A percentile compares a stretch with the other conserved stretches of the same genome.
These are phyloP conservation scores for Megaceryle torquata DNA, from an alignment of 2,113 vertebrate genomes.

Conservation along the genomic window DNA sequence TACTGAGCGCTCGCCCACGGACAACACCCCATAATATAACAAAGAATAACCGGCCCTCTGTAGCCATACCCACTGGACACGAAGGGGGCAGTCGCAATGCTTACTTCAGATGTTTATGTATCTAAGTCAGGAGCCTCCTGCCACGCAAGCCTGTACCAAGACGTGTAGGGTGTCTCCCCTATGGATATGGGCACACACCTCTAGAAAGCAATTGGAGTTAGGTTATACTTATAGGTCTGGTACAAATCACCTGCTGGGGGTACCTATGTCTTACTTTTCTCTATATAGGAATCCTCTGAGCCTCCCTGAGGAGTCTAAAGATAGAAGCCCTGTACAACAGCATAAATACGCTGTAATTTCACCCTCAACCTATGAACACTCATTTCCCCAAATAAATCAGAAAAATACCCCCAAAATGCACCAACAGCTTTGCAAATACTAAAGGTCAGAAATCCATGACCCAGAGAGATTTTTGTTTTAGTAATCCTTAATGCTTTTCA, in stretches of 20 bases:
- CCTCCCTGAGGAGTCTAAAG: neutral
- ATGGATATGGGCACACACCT: neutral
- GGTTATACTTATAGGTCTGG: neutral
- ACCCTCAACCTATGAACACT: neutral
- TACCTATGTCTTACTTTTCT: neutral
- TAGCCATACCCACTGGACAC: neutral
- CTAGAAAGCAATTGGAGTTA: neutral
- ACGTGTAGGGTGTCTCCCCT: accelerated
- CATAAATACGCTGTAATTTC: neutral
- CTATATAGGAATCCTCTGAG: neutral
- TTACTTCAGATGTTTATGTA: neutral
- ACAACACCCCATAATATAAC: accelerated
- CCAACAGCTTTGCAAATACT: neutral
- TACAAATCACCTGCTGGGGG: neutral
- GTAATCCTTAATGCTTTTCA: neutral
- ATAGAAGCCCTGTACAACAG: neutral
- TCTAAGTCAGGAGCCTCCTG: neutral
- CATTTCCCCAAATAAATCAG: neutral
- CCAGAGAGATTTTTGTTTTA: neutral
- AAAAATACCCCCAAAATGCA: neutral
- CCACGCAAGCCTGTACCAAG: neutral
- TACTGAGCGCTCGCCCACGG: accelerated
- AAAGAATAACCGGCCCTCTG: neutral
- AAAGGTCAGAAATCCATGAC: neutral
- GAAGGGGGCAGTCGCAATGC: no score